Evolutionary conservation across 2,797 vertebrate species (phyloP).

Genomic region (Sebastes taczanowskii): DNA sequence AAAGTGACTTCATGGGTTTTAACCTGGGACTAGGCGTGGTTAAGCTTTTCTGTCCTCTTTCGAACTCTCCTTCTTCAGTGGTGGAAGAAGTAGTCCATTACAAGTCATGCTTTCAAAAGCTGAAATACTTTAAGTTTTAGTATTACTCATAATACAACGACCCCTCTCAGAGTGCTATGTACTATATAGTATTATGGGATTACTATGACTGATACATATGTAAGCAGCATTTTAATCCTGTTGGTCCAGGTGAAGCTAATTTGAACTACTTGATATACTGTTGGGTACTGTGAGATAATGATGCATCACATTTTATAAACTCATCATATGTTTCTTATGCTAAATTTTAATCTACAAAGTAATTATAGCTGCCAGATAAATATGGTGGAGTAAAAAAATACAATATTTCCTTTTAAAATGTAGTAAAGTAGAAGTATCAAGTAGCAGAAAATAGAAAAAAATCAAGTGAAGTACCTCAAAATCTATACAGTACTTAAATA

Average conservation of each 20-base stretch:
- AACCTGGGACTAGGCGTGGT: constrained; percentile 1
- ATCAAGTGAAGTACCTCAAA: too few species aligned
- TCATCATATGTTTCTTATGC: neutral
- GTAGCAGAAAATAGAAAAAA: neutral
- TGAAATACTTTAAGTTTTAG: neutral
- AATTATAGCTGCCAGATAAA: too few species aligned
- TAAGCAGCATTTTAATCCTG: neutral
- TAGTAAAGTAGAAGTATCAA: neutral
- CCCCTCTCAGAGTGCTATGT: neutral
- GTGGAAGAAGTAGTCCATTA: neutral
- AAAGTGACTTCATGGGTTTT: neutral
- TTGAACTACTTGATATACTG: neutral
- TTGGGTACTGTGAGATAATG: neutral
- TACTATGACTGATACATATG: neutral
- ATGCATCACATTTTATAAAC: neutral
- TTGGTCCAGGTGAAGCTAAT: neutral
- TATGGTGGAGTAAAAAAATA: too few species aligned
- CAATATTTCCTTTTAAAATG: too few species aligned
- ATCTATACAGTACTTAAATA: too few species aligned
- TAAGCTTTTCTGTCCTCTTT: neutral
- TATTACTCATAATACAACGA: neutral
- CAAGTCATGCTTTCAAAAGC: neutral
- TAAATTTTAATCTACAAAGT: too few species aligned
- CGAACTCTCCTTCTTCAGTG: neutral
- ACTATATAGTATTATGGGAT: neutral